Base-by-base conservation (phyloP, 2,888 invertebrate genomes). In the Coelinius sp. region DNA sequence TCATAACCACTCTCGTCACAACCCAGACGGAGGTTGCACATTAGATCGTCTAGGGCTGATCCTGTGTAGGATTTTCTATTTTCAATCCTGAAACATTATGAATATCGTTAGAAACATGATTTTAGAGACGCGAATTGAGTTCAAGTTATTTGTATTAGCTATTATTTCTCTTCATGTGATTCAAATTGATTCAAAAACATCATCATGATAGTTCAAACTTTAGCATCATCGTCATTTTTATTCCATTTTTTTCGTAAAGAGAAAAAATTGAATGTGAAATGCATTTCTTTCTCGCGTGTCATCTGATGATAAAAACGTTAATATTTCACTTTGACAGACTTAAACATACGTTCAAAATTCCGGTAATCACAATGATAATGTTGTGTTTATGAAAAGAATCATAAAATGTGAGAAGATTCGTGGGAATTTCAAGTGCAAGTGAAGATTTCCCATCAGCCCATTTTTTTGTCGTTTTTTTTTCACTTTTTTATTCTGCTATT, bases 1-100 rank as follows among this genome's bases (percentile, higher is more conserved):
- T 91, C 91, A 79, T 92, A 91, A 14, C 91, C 91, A 79, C 91
- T 91, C 53, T 78, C 77, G 81, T 91, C 91, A 77, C 91, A 91
- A 8, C 89, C 86, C 3, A 88, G 73, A 56, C 85, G 82, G 35
- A 89, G 75, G 20, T 86, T 84, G 73, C 78, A 86, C 81, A 88
- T 83, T 17, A 89, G 78, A 20, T 86, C 85, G 52, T 87, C 86
- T 35, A 87, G 52, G 8, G 82, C 84, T 5, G 76, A 80, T 5
- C 78, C 70, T 0, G 76, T 71, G 22, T 76, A 59, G 3, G 79
- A 76, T 68, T 74, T 81, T 66, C 77, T 64, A 38, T 77, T 63
- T 31, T 79, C 78, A 52, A 44, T 71, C 56, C 76, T 82, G 53
- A 17, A 77, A 74, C 65, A 10, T 52, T 10, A 12, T 24, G 10